A percentile compares a stretch with the other conserved stretches of the same genome.
These are phyloP conservation scores for Aspidiotus destructor DNA, from an alignment of 2,888 invertebrate genomes.

Conservation along the genomic window DNA sequence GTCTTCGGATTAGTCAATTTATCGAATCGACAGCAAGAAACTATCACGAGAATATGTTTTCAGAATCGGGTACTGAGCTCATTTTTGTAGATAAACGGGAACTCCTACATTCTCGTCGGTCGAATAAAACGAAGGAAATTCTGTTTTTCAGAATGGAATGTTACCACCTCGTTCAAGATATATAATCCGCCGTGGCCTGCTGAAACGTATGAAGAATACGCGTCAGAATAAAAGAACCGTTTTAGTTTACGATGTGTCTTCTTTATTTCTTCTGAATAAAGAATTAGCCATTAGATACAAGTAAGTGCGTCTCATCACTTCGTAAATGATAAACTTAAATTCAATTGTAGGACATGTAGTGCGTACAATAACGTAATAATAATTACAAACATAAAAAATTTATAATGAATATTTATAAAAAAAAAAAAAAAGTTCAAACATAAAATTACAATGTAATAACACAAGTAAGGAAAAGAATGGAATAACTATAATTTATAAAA, in stretches of 20 bases:
- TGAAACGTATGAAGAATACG: slow-evolving; percentile 30
- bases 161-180: slow-evolving; percentile 21
- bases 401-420: too few relatives aligned
- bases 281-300: slow-evolving; percentile 75
- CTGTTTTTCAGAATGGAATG: slow-evolving; percentile 24
- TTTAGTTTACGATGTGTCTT: slow-evolving; percentile 61
- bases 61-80: slow-evolving; percentile 10
- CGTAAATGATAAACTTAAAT: not conserved
- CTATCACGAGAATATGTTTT: slow-evolving; percentile 16
- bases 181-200: slow-evolving; percentile 21
- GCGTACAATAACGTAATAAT: too few relatives aligned
- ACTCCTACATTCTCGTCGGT: too few relatives aligned
- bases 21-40: slow-evolving; percentile 19
- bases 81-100: not conserved
- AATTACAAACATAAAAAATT: too few relatives aligned
- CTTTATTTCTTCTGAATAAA: slow-evolving; percentile 67
- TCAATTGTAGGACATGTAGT: not conserved
- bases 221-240: slow-evolving; percentile 39
- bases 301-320: slow-evolving; percentile 41
- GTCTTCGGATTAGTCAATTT: slow-evolving; percentile 22
- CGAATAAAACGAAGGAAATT: too few relatives aligned
- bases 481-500: too few relatives aligned
- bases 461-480: too few relatives aligned
- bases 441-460: too few relatives aligned
- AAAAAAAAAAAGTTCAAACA: too few relatives aligned